Evolutionary conservation across 2,888 invertebrate genomes (phyloP).

Genomic region (Hylaea fasciaria): DNA sequence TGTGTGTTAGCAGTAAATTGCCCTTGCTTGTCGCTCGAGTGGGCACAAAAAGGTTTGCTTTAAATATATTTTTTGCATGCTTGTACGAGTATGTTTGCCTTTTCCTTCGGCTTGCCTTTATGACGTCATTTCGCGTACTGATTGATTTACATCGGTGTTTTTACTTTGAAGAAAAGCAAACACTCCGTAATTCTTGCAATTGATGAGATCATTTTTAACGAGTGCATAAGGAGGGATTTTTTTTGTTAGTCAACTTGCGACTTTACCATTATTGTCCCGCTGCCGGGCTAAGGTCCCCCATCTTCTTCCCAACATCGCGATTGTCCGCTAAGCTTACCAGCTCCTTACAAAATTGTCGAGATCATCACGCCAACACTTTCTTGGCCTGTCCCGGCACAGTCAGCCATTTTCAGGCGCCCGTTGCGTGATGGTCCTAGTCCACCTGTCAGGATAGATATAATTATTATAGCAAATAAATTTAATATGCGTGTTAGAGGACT

Average conservation of each 20-base stretch:
- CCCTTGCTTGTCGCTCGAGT: constrained; percentile 66
- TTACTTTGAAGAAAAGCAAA: constrained; percentile 33
- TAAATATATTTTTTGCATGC: constrained; percentile 42
- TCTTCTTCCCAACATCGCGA: too few relatives aligned
- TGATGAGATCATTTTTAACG: constrained; percentile 36
- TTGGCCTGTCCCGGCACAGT: too few relatives aligned
- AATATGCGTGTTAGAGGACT: constrained; percentile 20
- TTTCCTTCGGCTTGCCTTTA: constrained; percentile 51
- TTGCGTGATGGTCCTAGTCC: too few relatives aligned
- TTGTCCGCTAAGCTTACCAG: too few relatives aligned
- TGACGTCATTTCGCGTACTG: constrained; percentile 50
- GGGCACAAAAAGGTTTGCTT: constrained; percentile 58
- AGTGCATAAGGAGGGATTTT: too few relatives aligned
- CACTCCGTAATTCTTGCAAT: constrained; percentile 28
- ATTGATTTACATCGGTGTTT: constrained; percentile 44
- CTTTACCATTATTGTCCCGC: too few relatives aligned
- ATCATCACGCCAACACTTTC: too few relatives aligned
- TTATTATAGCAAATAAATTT: too few relatives aligned
- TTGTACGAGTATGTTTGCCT: constrained; percentile 49
- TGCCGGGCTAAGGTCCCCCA: too few relatives aligned
- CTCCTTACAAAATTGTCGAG: too few relatives aligned
- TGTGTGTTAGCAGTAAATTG: constrained; percentile 61
- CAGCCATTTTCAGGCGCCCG: too few relatives aligned
- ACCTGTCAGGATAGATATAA: too few relatives aligned
- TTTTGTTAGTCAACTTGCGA: constrained; percentile 27